These are phyloP conservation scores for Eupithecia inturbata DNA, from an alignment of 2,888 invertebrate genomes.

Conservation along the genomic window DNA sequence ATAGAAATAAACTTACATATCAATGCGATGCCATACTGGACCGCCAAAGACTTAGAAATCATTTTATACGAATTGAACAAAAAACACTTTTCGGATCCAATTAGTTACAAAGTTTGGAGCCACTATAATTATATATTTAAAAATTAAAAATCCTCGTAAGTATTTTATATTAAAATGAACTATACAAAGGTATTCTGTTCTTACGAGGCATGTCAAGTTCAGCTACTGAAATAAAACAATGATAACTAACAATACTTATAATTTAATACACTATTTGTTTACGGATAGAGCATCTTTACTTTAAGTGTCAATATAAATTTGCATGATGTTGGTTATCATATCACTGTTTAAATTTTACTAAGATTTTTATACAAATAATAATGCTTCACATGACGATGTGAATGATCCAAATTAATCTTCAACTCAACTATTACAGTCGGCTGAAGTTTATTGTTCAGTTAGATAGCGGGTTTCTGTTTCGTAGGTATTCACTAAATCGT, in stretches of 20 bases:
- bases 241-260: neutral
- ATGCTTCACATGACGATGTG: neutral
- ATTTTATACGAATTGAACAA: neutral
- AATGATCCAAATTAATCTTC: neutral
- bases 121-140: neutral
- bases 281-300: slow-evolving; percentile 12
- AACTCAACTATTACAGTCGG: neutral
- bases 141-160: neutral
- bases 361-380: neutral
- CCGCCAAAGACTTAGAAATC: neutral
- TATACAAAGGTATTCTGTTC: neutral
- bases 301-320: slow-evolving; percentile 9
- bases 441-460: neutral
- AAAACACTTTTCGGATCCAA: neutral
- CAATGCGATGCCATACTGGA: neutral
- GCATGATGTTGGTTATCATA: neutral
- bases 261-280: slow-evolving; percentile 19
- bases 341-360: slow-evolving; percentile 1
- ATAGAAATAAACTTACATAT: neutral
- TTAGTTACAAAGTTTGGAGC: neutral
- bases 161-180: neutral
- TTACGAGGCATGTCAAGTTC: neutral
- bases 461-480: neutral
- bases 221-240: slow-evolving; percentile 14
- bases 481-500: neutral